Percentiles rank a stretch among this genome's conserved stretches.
These are phyloP conservation scores for Perdita meconis DNA, from an alignment of 2,888 invertebrate species.

Conservation along the genomic window DNA sequence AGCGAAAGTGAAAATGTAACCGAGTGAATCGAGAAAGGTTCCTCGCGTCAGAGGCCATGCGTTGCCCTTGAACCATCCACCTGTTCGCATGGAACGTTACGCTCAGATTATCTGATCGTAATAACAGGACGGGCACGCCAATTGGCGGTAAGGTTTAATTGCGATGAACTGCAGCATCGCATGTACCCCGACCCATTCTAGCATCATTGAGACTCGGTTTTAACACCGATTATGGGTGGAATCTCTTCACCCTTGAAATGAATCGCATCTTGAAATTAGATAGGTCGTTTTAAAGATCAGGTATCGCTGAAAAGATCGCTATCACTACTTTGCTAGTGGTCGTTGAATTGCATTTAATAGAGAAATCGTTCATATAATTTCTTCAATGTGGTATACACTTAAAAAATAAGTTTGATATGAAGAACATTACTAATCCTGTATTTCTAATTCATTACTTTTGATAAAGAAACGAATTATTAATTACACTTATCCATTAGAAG, in stretches of 20 bases:
- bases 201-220: conserved; percentile 35
- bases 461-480: background rate
- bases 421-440: too few relatives aligned
- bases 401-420: too few relatives aligned
- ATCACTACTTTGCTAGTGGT: conserved; percentile 2
- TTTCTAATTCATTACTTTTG: too few relatives aligned
- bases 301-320: too few relatives aligned
- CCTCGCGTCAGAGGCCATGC: conserved; percentile 45
- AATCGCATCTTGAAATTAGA: conserved; percentile 26
- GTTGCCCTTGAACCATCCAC: conserved; percentile 71
- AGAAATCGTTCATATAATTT: background rate
- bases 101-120: conserved; percentile 70
- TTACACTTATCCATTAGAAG: background rate
- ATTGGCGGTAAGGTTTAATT: conserved; percentile 67
- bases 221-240: conserved; percentile 38
- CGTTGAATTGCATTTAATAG: background rate
- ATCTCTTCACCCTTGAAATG: conserved; percentile 1
- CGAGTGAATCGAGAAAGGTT: conserved; percentile 27
- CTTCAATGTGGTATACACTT: too few relatives aligned
- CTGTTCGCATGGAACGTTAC: conserved; percentile 66
- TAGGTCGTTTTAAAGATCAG: conserved; percentile 1
- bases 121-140: conserved; percentile 68
- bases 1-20: conserved; percentile 52
- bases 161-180: conserved; percentile 60
- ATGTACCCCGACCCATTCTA: conserved; percentile 25